These are phyloP conservation scores for Asarcornis scutulata DNA, from an alignment of 2,113 vertebrate species.

Conservation along the genomic window DNA sequence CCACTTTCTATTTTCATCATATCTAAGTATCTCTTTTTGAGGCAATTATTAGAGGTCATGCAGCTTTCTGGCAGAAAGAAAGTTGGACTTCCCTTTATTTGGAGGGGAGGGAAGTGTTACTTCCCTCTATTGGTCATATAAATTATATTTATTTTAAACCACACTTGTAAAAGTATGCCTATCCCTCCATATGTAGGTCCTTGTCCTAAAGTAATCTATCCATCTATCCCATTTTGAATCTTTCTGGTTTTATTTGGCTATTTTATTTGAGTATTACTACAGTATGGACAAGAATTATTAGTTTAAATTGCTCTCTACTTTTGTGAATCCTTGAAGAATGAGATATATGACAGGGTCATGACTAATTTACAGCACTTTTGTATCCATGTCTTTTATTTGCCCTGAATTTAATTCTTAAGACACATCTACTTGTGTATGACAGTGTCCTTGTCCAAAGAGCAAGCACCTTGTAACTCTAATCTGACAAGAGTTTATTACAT, in stretches of 20 bases:
- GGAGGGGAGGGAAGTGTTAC: neutral
- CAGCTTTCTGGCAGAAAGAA: neutral
- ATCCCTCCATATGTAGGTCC: neutral
- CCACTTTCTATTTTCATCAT: neutral
- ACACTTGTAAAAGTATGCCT: neutral
- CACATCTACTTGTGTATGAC: neutral
- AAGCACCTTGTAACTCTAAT: neutral
- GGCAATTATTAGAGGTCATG: neutral
- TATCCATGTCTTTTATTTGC: neutral
- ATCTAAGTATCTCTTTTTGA: neutral
- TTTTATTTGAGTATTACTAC: neutral
- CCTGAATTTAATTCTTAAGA: neutral
- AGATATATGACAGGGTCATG: neutral
- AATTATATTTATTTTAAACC: neutral
- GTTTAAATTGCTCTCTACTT: neutral
- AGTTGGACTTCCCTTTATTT: neutral
- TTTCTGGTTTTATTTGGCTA: neutral
- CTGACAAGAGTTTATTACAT: conserved; percentile 17
- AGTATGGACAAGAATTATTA: neutral
- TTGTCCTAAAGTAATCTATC: neutral
- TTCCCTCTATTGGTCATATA: neutral
- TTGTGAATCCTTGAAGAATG: neutral
- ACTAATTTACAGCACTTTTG: conserved; percentile 13
- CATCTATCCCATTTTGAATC: neutral
- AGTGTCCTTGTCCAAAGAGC: neutral